phyloP scores from a whole-genome alignment of 2,113 vertebrate species.

The Macquaria ambigua region DNA sequence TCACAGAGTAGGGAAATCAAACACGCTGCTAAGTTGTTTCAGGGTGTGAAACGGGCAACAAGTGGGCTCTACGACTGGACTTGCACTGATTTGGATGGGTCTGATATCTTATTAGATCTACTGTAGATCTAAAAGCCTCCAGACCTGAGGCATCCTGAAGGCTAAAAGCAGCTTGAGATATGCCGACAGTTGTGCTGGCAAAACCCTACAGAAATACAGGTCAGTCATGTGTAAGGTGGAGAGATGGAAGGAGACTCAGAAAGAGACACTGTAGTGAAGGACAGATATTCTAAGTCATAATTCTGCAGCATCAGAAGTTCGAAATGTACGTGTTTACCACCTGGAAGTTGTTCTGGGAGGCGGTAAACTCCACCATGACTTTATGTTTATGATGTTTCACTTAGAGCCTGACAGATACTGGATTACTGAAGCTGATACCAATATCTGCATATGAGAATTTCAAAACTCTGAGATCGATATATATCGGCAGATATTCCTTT shows the following conservation, averaged over 20 bases:
- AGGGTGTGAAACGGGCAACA: neutral
- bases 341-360: neutral
- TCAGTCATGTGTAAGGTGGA: neutral
- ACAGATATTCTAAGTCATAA: too few relatives aligned
- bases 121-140: neutral
- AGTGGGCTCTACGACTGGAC: neutral
- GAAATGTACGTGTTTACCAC: neutral
- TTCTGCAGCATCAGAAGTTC: neutral
- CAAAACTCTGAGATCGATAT: too few relatives aligned
- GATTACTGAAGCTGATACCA: neutral
- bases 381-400: neutral
- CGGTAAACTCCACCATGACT: neutral
- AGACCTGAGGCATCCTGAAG: neutral
- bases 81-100: neutral
- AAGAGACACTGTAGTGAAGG: neutral
- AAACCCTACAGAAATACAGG: neutral
- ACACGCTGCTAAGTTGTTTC: neutral
- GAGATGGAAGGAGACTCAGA: neutral
- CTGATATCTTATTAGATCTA: neutral
- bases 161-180: neutral
- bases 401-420: neutral
- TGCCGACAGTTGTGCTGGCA: too few relatives aligned
- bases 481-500: too few relatives aligned
- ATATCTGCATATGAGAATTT: too few relatives aligned
- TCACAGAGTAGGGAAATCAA: neutral